These are phyloP conservation scores for Odontesthes bonariensis DNA, from an alignment of 2,113 vertebrate species.

Conservation along the genomic window DNA sequence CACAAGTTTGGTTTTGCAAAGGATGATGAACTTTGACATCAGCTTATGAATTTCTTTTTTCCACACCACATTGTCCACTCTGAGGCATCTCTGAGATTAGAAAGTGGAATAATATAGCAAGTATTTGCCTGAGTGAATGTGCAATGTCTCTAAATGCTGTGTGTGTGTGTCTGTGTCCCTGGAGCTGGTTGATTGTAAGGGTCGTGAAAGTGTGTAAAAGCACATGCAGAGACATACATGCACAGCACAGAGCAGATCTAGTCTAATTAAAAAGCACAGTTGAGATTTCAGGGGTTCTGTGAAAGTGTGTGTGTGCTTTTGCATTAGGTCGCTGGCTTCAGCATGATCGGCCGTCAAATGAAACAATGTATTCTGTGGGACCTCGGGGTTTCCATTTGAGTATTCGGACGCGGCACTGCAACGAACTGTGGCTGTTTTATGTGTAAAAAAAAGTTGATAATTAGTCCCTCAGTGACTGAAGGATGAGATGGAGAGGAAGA, in stretches of 20 bases:
- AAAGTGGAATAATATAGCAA: conserved; percentile 20
- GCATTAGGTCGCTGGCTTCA: conserved; percentile 65
- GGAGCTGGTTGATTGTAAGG: conserved; percentile 61
- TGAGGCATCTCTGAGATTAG: conserved; percentile 40
- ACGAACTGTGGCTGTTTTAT: conserved; percentile 88
- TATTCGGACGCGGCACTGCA: conserved; percentile 82
- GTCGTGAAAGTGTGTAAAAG: conserved; percentile 54
- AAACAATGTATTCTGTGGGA: conserved; percentile 92
- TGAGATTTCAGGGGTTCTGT: conserved; percentile 62
- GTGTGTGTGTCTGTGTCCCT: conserved; percentile 39
- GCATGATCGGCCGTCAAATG: conserved; percentile 84
- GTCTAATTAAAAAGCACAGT: conserved; percentile 78
- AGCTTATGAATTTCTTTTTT: conserved; percentile 15
- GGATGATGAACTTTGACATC: conserved; percentile 37
- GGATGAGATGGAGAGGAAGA: conserved; percentile 82
- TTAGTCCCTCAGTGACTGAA: conserved; percentile 99
- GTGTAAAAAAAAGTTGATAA: conserved; percentile 93
- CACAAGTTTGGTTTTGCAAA: conserved; percentile 9
- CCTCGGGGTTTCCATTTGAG: conserved; percentile 94
- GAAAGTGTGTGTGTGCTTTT: conserved; percentile 28
- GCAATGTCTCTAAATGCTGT: conserved; percentile 30
- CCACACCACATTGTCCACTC: conserved; percentile 30
- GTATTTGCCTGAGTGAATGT: conserved; percentile 44
- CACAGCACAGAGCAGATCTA: conserved; percentile 50
- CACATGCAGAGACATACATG: conserved; percentile 24